These are phyloP conservation scores for Phymastichus coffea DNA, from an alignment of 1,140 invertebrate species.

Conservation along the genomic window DNA sequence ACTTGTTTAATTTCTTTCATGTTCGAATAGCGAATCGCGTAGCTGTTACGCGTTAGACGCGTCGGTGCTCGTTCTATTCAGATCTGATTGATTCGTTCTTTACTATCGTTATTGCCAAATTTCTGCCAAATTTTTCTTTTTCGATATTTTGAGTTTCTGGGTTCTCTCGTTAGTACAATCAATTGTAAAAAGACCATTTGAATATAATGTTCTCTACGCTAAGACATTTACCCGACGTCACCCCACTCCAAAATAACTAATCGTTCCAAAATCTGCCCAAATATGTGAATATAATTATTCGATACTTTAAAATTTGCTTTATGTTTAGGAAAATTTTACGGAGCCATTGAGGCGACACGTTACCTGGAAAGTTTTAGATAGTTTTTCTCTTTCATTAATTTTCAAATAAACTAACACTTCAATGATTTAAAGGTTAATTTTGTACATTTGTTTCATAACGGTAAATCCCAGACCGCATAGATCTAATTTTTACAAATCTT, in stretches of 20 bases:
- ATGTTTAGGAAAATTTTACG: too few relatives aligned
- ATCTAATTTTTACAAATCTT: constrained; percentile 31
- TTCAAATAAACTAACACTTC: constrained; percentile 48
- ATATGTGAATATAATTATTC: too few relatives aligned
- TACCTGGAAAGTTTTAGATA: constrained; percentile 21
- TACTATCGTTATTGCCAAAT: constrained; percentile 4
- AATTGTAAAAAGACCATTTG: too few relatives aligned
- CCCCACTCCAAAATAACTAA: constrained; percentile 11
- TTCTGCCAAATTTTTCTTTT: neutral
- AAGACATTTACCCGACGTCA: constrained; percentile 15
- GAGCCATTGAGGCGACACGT: too few relatives aligned
- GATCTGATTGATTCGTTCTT: constrained; percentile 15
- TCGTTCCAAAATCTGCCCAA: too few relatives aligned
- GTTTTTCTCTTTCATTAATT: constrained; percentile 1
- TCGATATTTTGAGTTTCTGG: constrained; percentile 5
- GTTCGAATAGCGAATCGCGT: constrained; percentile 42
- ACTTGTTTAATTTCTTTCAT: constrained; percentile 9
- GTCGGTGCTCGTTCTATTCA: constrained; percentile 24
- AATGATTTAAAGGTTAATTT: constrained; percentile 51
- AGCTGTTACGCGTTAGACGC: constrained; percentile 47
- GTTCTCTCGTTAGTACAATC: neutral
- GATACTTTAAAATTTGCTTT: too few relatives aligned
- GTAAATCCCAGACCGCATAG: constrained; percentile 17
- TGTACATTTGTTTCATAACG: constrained; percentile 50
- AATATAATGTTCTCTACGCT: too few relatives aligned